Percentiles rank a stretch among this genome's conserved stretches.
phyloP scores from a whole-genome alignment of 2,113 vertebrate genomes.

The Condylura cristata region DNA sequence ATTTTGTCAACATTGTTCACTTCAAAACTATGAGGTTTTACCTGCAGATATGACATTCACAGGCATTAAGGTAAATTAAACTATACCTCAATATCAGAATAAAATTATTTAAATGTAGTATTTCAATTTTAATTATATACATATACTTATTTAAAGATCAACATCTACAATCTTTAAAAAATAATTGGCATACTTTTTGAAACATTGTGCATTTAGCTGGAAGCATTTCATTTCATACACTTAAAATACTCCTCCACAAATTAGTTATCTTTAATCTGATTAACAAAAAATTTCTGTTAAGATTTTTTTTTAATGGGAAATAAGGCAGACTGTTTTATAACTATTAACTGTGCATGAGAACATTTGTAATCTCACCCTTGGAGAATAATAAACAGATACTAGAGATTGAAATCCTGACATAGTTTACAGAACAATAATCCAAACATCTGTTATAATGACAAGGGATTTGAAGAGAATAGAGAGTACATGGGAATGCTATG shows the following conservation, averaged over 20 bases:
- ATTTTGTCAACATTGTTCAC: constrained; percentile 59
- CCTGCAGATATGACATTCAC: neutral
- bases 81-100: constrained; percentile 62
- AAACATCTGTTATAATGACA: constrained; percentile 99
- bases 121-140: constrained; percentile 72
- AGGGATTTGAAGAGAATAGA: constrained; percentile 93
- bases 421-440: constrained; percentile 97
- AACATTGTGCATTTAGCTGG: neutral
- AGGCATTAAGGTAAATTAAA: constrained; percentile 41
- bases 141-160: neutral
- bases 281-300: constrained; percentile 83
- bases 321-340: constrained; percentile 86
- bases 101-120: constrained; percentile 72
- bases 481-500: constrained; percentile 93
- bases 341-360: constrained; percentile 90
- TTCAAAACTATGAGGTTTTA: constrained; percentile 64
- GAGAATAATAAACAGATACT: constrained; percentile 96
- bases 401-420: constrained; percentile 95
- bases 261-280: constrained; percentile 79
- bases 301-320: constrained; percentile 81
- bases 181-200: neutral
- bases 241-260: constrained; percentile 71
- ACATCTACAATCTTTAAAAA: neutral
- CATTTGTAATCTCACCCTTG: constrained; percentile 91
- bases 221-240: constrained; percentile 37